Evolutionary conservation across 2,888 invertebrate species (phyloP), one percentile per base, ranked within the genome.

Genomic region (Habrosyne pyritoides): DNA sequence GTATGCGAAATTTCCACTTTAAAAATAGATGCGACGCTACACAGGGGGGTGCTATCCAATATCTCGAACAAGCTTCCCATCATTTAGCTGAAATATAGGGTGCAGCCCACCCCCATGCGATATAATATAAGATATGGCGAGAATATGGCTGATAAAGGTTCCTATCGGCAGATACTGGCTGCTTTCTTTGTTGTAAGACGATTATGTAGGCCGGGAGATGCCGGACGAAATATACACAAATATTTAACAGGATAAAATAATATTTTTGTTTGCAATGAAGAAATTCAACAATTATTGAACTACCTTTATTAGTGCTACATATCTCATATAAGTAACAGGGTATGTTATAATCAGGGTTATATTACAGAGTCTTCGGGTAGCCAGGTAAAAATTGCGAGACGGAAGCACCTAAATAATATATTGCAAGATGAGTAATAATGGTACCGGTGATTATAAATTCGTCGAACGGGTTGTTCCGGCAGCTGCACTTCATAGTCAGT

Each of bases 1-100:
- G 77, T 77, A 81, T 81, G 79, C 78, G 78, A 79, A 85, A 79
- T 81, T 82, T 77, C 71, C 77, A 75, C 77, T 76, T 74, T 76
- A 76, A 77, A 77, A 80, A 74, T 71, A 71, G 66, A 56, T 54
- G 63, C 66, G 64, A 62, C 68, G 59, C 47, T 18, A 21, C 51
- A 5, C 57, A 52, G 53, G 57, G 55, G 42, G 42, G 18, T 18
- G 71, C 66, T 68, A 63, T 72, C 67, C 82, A 79, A 79, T 80
- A 79, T 71, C 58, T 57, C 33, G 47, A 53, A 56, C 52, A 42
- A 42, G 55, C 63, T 65, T 75, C 75, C 73, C 75, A 76, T 81
- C 77, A 77, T 81, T 79, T 75, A 64, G 64, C 52, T 72, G 79
- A 81, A 77, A 79, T 77, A 84, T 79, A 71, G 84, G 77, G 78